Evolutionary conservation across 2,797 vertebrate species (phyloP).

Genomic region (Ctenochaetus hawaiiensis): DNA sequence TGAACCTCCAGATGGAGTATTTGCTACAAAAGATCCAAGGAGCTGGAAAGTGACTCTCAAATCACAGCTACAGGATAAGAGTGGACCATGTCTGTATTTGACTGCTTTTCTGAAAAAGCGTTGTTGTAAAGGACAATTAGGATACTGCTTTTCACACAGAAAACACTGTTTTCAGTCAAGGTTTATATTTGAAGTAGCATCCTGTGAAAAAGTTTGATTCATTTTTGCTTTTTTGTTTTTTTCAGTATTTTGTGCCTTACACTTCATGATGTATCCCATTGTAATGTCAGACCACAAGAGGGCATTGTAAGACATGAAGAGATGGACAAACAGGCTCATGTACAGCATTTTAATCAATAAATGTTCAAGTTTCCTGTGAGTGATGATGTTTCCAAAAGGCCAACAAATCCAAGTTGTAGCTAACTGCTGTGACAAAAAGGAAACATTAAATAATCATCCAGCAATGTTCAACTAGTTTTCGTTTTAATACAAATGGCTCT

Average conservation of each 20-base stretch:
- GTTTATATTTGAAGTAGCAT: not conserved
- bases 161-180: not conserved
- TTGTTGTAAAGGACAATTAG: not conserved
- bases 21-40: constrained; percentile 95
- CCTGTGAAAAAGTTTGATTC: not conserved
- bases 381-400: constrained; percentile 5
- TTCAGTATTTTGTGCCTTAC: not conserved
- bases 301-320: constrained; percentile 41
- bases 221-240: not conserved
- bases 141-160: not conserved
- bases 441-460: not conserved
- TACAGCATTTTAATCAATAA: constrained; percentile 24
- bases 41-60: constrained; percentile 61
- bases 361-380: constrained; percentile 15
- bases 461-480: not conserved
- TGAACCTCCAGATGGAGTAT: constrained; percentile 95
- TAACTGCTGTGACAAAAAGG: not conserved
- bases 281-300: constrained; percentile 65
- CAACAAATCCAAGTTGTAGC: not conserved
- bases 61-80: not conserved
- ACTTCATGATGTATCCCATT: not conserved
- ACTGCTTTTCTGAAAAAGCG: not conserved
- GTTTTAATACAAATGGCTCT: not conserved
- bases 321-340: not conserved
- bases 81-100: not conserved